Evolutionary conservation across 2,797 vertebrate genomes (phyloP), one percentile per base, ranked within the genome.

Genomic region (Hoplostethus mediterraneus): DNA sequence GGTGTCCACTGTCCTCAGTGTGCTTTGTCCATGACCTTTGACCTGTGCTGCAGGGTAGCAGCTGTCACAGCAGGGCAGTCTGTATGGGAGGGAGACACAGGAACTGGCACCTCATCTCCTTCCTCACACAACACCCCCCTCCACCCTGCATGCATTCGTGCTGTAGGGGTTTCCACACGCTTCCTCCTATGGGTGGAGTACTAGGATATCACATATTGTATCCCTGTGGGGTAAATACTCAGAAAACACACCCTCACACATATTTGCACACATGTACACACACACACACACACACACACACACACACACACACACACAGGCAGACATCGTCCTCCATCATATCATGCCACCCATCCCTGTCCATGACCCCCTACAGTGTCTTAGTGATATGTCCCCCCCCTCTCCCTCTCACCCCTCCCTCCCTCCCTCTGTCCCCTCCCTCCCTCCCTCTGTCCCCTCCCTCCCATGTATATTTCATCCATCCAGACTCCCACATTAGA

Each of bases 391-490:
- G n/a, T 11, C 5, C 14, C 48, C 14, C 48, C 61, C 21, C 21
- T 21, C 21, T 21, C 21, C 21, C 21, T 21, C 21, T 33, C 4
- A 33, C 33, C 33, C 77, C 77, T 64, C 74, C n/a, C 67, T 60
- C 11, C 10, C 42, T 30, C 56, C 63, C 68, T 6, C 5, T 36
- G 5, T 82, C 8, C 56, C 13, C n/a, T 7, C 44, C 55, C 77
- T 71, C 79, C 10, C 42, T 30, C 56, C 63, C 68, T 6, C 5
- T 36, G 5, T 82, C 8, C 56, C 13, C n/a, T 7, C 44, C 55
- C 77, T 71, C 79, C 79, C 91, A 93, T 94, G 88, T 92, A 93
- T 93, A 93, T 92, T 93, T 93, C 79, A 92, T 92, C 87, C 82
- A 82, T 82, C 84, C 87, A 88, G 89, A 87, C 89, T 89, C 82